Evolutionary conservation across 2,797 vertebrate genomes (phyloP), one percentile per base, ranked within the genome.

Genomic region (Acanthopagrus latus): DNA sequence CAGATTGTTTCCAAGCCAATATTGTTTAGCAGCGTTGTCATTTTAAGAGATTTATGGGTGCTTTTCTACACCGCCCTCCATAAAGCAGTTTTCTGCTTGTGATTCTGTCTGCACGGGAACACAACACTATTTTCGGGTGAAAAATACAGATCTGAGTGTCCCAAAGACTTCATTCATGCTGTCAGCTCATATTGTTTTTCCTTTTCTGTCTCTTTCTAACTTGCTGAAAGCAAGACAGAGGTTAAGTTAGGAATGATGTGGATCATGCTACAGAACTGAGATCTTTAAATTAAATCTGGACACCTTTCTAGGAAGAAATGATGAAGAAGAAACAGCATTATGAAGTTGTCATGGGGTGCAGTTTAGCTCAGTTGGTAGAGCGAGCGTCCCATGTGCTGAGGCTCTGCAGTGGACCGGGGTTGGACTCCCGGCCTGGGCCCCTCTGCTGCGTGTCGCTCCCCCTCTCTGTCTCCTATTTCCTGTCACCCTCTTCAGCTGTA

Each of bases 51-150:
- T 83, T 82, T 78, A 75, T 77, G n/a, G 56, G 41, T 52, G 65
- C 27, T 75, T 89, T 73, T 72, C 64, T 54, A 25, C 66, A 57
- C 29, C 14, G 27, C 56, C 71, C 46, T 48, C 69, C 80, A 66
- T 74, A 64, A 82, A 83, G 71, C 71, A 78, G 38, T 78, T 80
- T 89, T 82, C 64, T 80, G 68, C 63, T n/a, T 62, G 38, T 64
- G 77, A 80, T 72, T 38, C 11, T 17, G 67, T 84, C 69, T 79
- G 64, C 63, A 70, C 46, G 73, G 63, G 27, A 82, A 81, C 14
- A 17, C 78, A 81, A 83, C 33, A 67, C n/a, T 50, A 43, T 84
- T 82, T 86, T 82, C 48, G 1, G 3, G 27, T 73, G 65, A 68
- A 70, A 86, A 80, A 77, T 64, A 69, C 65, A 62, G 64, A 74